Evolutionary conservation across 2,113 vertebrate species (phyloP), one percentile per base, ranked within the genome.

Genomic region (Pseudorasbora parva): DNA sequence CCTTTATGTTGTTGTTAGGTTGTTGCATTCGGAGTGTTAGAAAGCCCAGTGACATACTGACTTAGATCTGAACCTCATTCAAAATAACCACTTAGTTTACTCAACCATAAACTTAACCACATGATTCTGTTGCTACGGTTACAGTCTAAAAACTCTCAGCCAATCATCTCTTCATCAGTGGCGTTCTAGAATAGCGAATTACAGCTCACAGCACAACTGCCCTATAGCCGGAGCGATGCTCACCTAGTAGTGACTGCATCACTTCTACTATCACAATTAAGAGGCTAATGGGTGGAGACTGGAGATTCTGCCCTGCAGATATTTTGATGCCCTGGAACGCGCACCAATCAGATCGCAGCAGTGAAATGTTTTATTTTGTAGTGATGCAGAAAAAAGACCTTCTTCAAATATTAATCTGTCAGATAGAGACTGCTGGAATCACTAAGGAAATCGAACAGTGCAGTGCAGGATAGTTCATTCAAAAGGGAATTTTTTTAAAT

Each of bases 181-280:
- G 9, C 30, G 62, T 62, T 45, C 30, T 74, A 71, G 86, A 47
- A 27, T 25, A 25, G 77, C 91, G 90, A 94, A 92, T 94, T 85
- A 88, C 21, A 87, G 54, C 69, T 73, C 14, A 88, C 82, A 85
- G 91, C 88, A 60, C 23, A 82, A 30, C 87, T 90, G 75, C 74
- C 91, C 89, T 87, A 89, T 33, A 92, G 93, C 89, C 90, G 90
- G 91, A 92, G 91, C 91, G 19, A 33, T 62, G 54, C 54, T 23
- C 72, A 51, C 69, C 51, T 62, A 64, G 81, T 37, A 69, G 8
- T 21, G 5, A 75, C 47, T 59, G 47, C 60, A 41, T 78, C 25
- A 6, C 25, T 21, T 76, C 56, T 66, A 30, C 45, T 25, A 30
- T 80, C 68, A 43, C 76, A 85, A 64, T 71, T 83, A 71, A 80